Percentiles rank a stretch among this genome's conserved stretches.
These are phyloP conservation scores for Anneissia japonica DNA, from an alignment of 35 echinoderm and acorn worm species.

Conservation along the genomic window DNA sequence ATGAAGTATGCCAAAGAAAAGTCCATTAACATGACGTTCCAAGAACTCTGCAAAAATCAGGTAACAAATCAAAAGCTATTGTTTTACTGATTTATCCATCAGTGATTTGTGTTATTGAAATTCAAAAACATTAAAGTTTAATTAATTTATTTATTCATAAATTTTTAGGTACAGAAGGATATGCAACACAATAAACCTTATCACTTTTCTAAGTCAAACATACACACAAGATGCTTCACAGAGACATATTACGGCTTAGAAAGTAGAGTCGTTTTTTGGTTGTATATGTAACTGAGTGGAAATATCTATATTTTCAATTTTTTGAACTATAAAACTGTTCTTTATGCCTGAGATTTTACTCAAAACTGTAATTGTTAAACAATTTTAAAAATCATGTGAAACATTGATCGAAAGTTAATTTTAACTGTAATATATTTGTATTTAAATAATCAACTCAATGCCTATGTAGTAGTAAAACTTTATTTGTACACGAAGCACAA, in stretches of 20 bases:
- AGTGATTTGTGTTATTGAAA: background rate
- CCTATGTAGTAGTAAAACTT: too few species aligned
- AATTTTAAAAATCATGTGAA: background rate
- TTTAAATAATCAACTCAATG: too few species aligned
- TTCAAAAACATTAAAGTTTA: background rate
- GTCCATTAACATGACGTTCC: slow-evolving; percentile 25
- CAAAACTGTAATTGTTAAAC: background rate
- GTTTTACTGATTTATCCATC: too few species aligned
- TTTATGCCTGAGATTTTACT: background rate
- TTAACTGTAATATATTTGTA: too few species aligned
- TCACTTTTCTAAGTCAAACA: background rate
- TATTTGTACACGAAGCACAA: too few species aligned
- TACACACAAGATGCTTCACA: background rate
- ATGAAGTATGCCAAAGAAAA: slow-evolving; percentile 36
- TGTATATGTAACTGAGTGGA: background rate
- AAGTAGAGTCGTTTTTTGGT: background rate
- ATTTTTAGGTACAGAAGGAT: slow-evolving; percentile 10
- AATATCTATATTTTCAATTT: background rate
- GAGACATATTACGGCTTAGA: background rate
- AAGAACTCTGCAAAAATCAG: slow-evolving; percentile 62
- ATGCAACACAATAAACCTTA: background rate
- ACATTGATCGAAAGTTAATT: background rate
- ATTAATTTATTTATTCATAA: background rate
- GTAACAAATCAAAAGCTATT: slow-evolving; percentile 12
- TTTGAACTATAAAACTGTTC: background rate